Base-by-base conservation (phyloP, 2,113 vertebrate genomes). In the Capra hircus region DNA sequence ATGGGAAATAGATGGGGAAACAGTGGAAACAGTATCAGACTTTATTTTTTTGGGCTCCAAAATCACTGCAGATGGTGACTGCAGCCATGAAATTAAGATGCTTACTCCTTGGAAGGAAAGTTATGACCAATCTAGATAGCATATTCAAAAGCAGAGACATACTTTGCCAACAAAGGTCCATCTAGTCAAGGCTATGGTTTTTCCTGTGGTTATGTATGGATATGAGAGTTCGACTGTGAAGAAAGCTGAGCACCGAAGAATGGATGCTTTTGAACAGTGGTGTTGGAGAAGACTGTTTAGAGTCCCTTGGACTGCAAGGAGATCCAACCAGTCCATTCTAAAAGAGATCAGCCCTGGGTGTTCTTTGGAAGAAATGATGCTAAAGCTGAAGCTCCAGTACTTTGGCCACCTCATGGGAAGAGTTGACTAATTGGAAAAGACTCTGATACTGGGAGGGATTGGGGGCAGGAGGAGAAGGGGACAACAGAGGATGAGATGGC, bases 181-280 rank as follows among this genome's bases (percentile, higher is more conserved):
- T 71, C 17, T 71, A 71, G n/a, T 71, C 67, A 71, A 36, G 5
- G 67, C 67, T 71, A 71, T 40, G 5, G n/a, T 71, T 71, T 71
- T 71, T 40, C n/a, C 67, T 1, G 2, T 40, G 11, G 67, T 71
- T 9, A 40, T 71, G 5, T 71, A 12, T 23, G 10, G n/a, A 71
- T 71, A 19, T 36, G 17, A 40, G 19, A 23, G 4, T 71, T 40
- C 4, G n/a, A 5, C 43, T 43, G 43, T 43, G 43, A 43, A 43
- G 43, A 43, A 43, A 43, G 43, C 9, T 36, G 9, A 71, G 2
- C 0, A 0, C n/a, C 0, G 3, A 67, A n/a, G 33, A 67, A 40
- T 23, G 3, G n/a, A 40, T 23, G n/a, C 19, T 71, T 36, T 36
- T 71, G 9, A 36, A 36, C 1, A 12, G 10, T 71, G n/a, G 67